Base-by-base conservation (phyloP, 1,140 invertebrate species). In the Saccostrea echinata region DNA sequence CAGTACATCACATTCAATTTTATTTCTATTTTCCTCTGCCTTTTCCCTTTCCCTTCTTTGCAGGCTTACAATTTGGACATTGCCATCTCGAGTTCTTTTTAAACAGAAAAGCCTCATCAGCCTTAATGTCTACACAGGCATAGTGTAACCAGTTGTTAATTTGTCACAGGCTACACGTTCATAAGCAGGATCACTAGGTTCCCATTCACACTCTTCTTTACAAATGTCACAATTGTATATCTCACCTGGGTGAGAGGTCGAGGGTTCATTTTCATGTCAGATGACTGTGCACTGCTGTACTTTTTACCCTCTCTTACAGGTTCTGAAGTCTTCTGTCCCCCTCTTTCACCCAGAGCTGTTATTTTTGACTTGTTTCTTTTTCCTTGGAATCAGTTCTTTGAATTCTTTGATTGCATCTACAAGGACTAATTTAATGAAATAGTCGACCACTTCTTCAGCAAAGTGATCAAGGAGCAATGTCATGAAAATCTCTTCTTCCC, bases 81-180 rank as follows among this genome's bases (percentile, higher is more conserved):
- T 57, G 81, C 87, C 84, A 88, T 52, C 18, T 86, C 3, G 52
- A 81, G 35, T 80, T 85, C 16, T 57, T 81, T 52, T 71, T 85
- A 51, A n/a, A 51, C n/a, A n/a, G n/a, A 43, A 80, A 85, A n/a
- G 12, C 13, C 35, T 88, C 87, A 68, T 57, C 83, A 53, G 84
- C 87, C 52, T 16, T 88, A 21, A 88, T 30, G 24, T 27, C 13
- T 27, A 85, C 84, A 86, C 87, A 85, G 13, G 51, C 61, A 83
- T 88, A 88, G 52, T 88, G 84, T 30, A 61, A 88, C 84, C 84
- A 88, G 12, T 64, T 33, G 51, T 88, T 86, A 57, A 88, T 27
- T 61, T 80, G 55, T 88, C 87, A 86, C 84, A 88, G 0, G 52
- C 71, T 64, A 88, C 82, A 82, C 84, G 85, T n/a, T 85, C 27